Evolutionary conservation across 2,113 vertebrate species (phyloP).

Genomic region (Mustelus asterias): DNA sequence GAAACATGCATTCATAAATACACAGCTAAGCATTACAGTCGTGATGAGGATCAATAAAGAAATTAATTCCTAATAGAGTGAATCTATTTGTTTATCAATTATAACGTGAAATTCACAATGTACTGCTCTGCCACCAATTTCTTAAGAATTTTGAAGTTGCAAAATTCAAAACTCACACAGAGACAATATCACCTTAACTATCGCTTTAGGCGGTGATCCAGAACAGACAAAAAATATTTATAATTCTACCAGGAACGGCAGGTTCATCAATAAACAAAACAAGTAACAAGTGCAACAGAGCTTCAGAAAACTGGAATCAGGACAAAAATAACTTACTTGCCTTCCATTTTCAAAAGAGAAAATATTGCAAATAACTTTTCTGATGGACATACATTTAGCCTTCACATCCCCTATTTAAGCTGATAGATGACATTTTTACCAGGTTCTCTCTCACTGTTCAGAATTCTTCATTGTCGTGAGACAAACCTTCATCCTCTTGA

Average conservation of each 20-base stretch:
- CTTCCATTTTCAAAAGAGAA: background rate
- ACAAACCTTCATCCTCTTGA: constrained; percentile 29
- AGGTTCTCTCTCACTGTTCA: background rate
- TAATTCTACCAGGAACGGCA: background rate
- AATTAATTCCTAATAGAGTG: background rate
- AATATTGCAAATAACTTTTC: background rate
- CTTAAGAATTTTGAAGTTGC: background rate
- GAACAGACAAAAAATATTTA: background rate
- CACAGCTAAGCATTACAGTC: background rate
- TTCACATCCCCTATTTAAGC: background rate
- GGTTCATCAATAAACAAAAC: background rate
- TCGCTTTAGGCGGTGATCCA: background rate
- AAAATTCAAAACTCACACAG: background rate
- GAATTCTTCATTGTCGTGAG: background rate
- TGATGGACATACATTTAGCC: background rate
- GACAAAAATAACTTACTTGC: background rate
- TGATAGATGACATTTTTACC: constrained; percentile 9
- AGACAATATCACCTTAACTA: background rate
- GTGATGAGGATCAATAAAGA: background rate
- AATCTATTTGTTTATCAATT: background rate
- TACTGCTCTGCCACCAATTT: background rate
- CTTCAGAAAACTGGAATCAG: background rate
- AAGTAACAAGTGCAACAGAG: background rate
- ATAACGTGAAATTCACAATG: background rate
- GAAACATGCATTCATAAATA: too few relatives aligned